These are phyloP conservation scores for Acrocyrtus sp. DNA, from an alignment of 2,888 invertebrate species.

Conservation along the genomic window DNA sequence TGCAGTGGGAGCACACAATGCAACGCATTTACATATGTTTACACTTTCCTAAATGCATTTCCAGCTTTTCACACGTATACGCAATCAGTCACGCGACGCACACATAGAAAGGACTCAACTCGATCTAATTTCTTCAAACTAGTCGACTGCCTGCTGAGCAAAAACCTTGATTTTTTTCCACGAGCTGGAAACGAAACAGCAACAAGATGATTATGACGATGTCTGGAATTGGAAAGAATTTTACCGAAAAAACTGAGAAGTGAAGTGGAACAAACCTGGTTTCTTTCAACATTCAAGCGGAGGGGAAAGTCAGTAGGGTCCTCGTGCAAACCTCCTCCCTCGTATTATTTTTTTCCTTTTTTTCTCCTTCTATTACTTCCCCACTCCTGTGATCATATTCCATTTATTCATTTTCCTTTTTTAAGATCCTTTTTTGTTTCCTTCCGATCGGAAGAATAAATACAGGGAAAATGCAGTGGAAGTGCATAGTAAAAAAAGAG, in stretches of 20 bases:
- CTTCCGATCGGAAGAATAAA: slow-evolving; percentile 40
- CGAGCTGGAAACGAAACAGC: too few relatives aligned
- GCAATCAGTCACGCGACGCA: too few relatives aligned
- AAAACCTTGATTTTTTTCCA: slow-evolving; percentile 25
- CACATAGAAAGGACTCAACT: too few relatives aligned
- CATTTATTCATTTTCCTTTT: too few relatives aligned
- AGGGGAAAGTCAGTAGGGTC: slow-evolving; percentile 27
- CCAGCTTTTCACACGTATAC: too few relatives aligned
- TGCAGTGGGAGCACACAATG: too few relatives aligned
- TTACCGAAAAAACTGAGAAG: not conserved
- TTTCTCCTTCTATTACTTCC: slow-evolving; percentile 4
- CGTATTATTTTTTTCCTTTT: slow-evolving; percentile 6
- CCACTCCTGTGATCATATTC: slow-evolving; percentile 17
- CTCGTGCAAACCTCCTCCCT: not conserved
- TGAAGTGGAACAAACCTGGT: not conserved
- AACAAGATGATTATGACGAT: slow-evolving; percentile 9
- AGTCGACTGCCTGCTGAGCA: slow-evolving; percentile 22
- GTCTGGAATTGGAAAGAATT: not conserved
- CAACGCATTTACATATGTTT: too few relatives aligned
- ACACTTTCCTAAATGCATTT: too few relatives aligned
- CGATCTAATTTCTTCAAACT: too few relatives aligned
- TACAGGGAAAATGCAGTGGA: slow-evolving; percentile 21
- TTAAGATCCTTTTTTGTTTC: too few relatives aligned
- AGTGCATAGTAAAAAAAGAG: slow-evolving; percentile 21
- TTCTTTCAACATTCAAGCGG: not conserved